Percentiles rank a stretch among this genome's conserved stretches.
phyloP scores from a whole-genome alignment of 1,140 invertebrate genomes.

The Drosophila yakuba region DNA sequence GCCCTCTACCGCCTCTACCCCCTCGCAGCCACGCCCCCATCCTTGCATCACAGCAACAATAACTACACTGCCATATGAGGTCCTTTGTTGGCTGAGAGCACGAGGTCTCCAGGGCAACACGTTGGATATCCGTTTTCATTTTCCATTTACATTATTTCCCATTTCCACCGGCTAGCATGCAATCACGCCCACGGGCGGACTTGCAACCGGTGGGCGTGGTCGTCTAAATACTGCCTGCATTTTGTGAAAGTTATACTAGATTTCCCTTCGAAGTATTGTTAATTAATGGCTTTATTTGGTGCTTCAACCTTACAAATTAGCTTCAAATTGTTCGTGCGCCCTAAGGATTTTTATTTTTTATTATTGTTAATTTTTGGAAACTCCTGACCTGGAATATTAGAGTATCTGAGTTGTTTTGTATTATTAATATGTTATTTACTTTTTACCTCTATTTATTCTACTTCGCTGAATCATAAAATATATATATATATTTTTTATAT shows the following conservation, averaged over 20 bases:
- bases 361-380: no score
- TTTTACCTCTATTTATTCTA: no score
- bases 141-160: conserved; percentile 38
- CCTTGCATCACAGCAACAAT: conserved; percentile 11
- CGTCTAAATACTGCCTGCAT: conserved; percentile 24
- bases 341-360: not conserved
- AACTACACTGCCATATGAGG: conserved; percentile 5
- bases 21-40: conserved; percentile 14
- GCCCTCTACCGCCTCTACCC: not conserved
- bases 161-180: conserved; percentile 22
- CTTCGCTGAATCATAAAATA: no score
- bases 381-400: no score
- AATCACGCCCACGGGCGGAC: conserved; percentile 25
- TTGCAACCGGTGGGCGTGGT: conserved; percentile 19
- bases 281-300: conserved; percentile 6
- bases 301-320: not conserved
- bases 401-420: no score
- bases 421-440: no score
- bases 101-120: conserved; percentile 42
- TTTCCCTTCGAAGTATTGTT: not conserved
- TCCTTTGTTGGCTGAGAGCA: conserved; percentile 21
- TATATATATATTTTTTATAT: not conserved
- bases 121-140: conserved; percentile 49
- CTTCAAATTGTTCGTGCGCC: not conserved
- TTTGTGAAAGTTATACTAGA: conserved; percentile 9